Base-by-base conservation (phyloP, 2,113 vertebrate genomes). In the Phocoena sinus region DNA sequence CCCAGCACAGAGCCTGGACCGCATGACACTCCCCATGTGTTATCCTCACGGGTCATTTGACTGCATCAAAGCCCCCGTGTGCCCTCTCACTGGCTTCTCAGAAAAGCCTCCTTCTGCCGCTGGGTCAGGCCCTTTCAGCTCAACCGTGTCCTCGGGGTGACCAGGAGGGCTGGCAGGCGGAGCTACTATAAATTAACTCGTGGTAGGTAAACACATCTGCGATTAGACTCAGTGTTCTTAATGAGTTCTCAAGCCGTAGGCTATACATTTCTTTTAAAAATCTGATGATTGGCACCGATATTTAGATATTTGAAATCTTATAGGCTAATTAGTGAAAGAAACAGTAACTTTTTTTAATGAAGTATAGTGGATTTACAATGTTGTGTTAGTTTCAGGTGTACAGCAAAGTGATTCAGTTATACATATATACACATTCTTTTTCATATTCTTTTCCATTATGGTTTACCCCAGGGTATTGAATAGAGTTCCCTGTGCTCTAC, bases 301-400 rank as follows among this genome's bases (percentile, higher is more conserved):
- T 81, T 93, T 96, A 83, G 36, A 58, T 74, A 96, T 90, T 93
- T 95, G 83, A 92, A 96, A 65, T 33, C 15, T 38, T 86, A 56
- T 18, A 90, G 50, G 50, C 38, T 82, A 90, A 68, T 68, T 44
- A 68, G 41, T 95, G 18, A 87, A 93, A 76, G 9, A 84, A 82
- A 74, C 41, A 26, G 10, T 68, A 28, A 63, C 53, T 47, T 94
- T 79, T 83, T 68, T 12, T 8, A 4, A 13, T 79, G 76, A 36
- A n/a, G 17, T 56, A 0, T 8, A 20, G 76, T 79, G 14, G 76
- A 79, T 56, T n/a, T 56, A n/a, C 47, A 13, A 10, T n/a, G 50
- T 25, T 79, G 1, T n/a, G 47, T 79, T n/a, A 4, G 31, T 56
- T 56, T 56, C 50, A n/a, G 76, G 33, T 79, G 20, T 56, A n/a